phyloP scores from a whole-genome alignment of 1,140 invertebrate genomes.

The Danaus melanippus region DNA sequence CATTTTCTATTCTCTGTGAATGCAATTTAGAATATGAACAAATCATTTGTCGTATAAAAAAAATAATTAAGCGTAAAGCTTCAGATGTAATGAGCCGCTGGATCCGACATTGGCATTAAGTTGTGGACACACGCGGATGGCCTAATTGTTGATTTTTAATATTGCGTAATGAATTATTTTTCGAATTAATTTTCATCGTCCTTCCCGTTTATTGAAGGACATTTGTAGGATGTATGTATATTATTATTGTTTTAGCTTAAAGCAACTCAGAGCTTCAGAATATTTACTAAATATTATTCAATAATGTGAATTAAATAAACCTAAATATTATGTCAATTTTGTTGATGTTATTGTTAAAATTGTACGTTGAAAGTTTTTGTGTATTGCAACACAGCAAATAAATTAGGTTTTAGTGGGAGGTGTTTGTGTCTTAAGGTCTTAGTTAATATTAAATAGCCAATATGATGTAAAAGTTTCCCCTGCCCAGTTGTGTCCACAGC shows the following conservation, averaged over 20 bases:
- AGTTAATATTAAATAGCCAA: too few relatives aligned
- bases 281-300: slow-evolving; percentile 6
- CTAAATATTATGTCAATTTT: too few relatives aligned
- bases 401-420: too few relatives aligned
- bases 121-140: slow-evolving; percentile 38
- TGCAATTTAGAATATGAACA: too few relatives aligned
- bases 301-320: too few relatives aligned
- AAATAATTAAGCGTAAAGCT: too few relatives aligned
- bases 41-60: too few relatives aligned
- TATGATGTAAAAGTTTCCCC: slow-evolving; percentile 1
- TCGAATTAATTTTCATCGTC: too few relatives aligned
- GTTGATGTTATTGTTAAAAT: slow-evolving; percentile 12
- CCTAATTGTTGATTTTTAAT: slow-evolving; percentile 14
- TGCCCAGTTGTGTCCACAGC: slow-evolving; percentile 23
- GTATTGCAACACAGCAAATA: not conserved
- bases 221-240: too few relatives aligned
- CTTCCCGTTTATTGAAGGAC: slow-evolving; percentile 5
- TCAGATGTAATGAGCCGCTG: too few relatives aligned
- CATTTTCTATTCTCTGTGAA: too few relatives aligned
- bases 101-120: slow-evolving; percentile 18
- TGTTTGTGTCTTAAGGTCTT: too few relatives aligned
- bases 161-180: not conserved
- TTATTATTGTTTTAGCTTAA: not conserved
- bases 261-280: not conserved
- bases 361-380: slow-evolving; percentile 10